A percentile compares a stretch with the other conserved stretches of the same genome.
These are phyloP conservation scores for Accipiter virgatus DNA, from an alignment of 2,113 vertebrate genomes.

Conservation along the genomic window DNA sequence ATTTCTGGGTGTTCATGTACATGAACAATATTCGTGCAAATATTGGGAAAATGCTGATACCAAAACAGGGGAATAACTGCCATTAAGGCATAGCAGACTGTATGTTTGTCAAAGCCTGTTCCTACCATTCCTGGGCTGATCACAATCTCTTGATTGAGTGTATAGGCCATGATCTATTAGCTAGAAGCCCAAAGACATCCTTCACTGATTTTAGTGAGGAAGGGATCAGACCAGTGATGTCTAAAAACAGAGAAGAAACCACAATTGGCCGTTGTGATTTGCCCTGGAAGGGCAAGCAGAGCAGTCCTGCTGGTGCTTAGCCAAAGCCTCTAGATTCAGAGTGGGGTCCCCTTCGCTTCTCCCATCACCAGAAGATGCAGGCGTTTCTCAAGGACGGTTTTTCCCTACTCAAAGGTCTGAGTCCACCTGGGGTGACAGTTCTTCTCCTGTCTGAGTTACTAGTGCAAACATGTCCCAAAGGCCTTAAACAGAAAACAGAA, in stretches of 20 bases:
- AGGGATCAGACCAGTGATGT: neutral
- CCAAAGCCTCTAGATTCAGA: neutral
- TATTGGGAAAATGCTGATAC: neutral
- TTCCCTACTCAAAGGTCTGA: neutral
- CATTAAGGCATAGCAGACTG: neutral
- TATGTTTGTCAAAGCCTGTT: neutral
- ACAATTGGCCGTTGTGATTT: accelerated
- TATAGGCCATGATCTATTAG: accelerated
- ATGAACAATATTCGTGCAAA: neutral
- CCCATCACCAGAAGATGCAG: neutral
- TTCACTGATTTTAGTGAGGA: neutral
- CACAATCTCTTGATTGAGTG: neutral
- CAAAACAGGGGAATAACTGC: neutral
- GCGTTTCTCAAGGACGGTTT: neutral
- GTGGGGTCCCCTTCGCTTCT: neutral
- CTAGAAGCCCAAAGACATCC: neutral
- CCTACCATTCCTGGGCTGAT: neutral
- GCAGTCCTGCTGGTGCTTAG: neutral
- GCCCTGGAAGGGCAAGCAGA: no score
- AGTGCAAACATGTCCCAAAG: no score
- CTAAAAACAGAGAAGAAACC: neutral
- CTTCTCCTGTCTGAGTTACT: neutral
- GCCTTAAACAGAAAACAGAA: no score
- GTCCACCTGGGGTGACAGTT: neutral
- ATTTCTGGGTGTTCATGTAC: neutral